These are phyloP conservation scores for Camponotus vicinus DNA, from an alignment of 1,140 invertebrate genomes.

Conservation along the genomic window DNA sequence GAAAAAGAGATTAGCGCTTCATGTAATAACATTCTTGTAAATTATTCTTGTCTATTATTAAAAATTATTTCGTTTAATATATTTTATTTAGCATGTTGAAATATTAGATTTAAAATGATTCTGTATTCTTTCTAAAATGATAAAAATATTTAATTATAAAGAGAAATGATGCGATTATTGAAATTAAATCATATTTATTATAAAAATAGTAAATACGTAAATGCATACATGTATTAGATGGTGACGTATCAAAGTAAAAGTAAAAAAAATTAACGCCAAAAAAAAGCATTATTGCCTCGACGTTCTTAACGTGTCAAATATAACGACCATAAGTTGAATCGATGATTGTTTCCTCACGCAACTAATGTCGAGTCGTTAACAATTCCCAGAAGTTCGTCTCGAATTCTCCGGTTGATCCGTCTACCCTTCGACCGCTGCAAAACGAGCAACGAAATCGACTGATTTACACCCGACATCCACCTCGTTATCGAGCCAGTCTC, in stretches of 20 bases:
- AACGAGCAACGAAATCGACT: constrained; percentile 27
- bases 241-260: not conserved
- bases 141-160: constrained; percentile 9
- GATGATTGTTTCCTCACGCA: constrained; percentile 60
- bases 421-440: constrained; percentile 22
- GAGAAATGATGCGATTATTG: constrained; percentile 11
- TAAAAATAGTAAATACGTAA: not conserved
- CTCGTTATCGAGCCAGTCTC: constrained; percentile 10
- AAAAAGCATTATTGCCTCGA: not conserved
- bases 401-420: constrained; percentile 62
- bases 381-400: constrained; percentile 72
- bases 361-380: constrained; percentile 67
- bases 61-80: not conserved
- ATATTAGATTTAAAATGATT: constrained; percentile 18
- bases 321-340: constrained; percentile 40
- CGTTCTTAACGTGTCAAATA: constrained; percentile 17
- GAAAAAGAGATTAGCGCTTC: not conserved
- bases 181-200: constrained; percentile 3
- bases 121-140: not conserved
- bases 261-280: not conserved
- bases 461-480: constrained; percentile 44
- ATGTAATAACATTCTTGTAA: not conserved
- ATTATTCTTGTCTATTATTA: not conserved
- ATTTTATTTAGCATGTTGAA: not conserved
- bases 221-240: not conserved